Percentiles rank a stretch among this genome's conserved stretches.
Conservation (phyloP, 2,888 invertebrate genomes). For the Dione juno region DNA sequence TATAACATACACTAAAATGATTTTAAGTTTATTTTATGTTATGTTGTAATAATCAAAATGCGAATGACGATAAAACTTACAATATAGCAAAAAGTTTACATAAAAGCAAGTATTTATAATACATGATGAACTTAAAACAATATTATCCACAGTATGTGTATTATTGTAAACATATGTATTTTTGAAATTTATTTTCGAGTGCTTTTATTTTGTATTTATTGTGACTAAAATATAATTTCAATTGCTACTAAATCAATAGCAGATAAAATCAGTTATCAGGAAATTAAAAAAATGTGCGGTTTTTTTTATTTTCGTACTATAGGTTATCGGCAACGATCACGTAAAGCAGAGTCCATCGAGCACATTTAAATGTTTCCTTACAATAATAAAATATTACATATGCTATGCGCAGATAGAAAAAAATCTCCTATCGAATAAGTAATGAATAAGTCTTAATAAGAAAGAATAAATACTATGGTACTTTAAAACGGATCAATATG, state of each 20-base stretch:
- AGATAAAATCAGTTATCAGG: constrained; percentile 16
- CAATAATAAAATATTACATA: constrained; percentile 55
- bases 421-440: constrained; percentile 59
- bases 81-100: constrained; percentile 2
- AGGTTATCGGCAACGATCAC: constrained; percentile 19
- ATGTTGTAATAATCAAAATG: background rate
- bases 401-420: constrained; percentile 58
- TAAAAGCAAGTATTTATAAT: background rate
- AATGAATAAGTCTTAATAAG: constrained; percentile 59
- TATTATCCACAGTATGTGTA: background rate
- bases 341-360: constrained; percentile 32
- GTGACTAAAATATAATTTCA: constrained; percentile 33
- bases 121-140: constrained; percentile 11
- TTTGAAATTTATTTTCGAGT: constrained; percentile 44
- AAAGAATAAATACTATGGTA: constrained; percentile 78
- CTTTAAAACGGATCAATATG: constrained; percentile 73
- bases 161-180: constrained; percentile 22
- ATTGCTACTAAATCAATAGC: constrained; percentile 17
- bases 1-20: background rate
- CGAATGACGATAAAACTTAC: background rate
- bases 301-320: constrained; percentile 15
- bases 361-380: constrained; percentile 45
- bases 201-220: constrained; percentile 25
- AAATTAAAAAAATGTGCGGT: constrained; percentile 17
- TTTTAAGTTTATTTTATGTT: background rate